These are phyloP conservation scores for Hystrix brachyura DNA, from an alignment of 2,113 vertebrate genomes.

Conservation along the genomic window DNA sequence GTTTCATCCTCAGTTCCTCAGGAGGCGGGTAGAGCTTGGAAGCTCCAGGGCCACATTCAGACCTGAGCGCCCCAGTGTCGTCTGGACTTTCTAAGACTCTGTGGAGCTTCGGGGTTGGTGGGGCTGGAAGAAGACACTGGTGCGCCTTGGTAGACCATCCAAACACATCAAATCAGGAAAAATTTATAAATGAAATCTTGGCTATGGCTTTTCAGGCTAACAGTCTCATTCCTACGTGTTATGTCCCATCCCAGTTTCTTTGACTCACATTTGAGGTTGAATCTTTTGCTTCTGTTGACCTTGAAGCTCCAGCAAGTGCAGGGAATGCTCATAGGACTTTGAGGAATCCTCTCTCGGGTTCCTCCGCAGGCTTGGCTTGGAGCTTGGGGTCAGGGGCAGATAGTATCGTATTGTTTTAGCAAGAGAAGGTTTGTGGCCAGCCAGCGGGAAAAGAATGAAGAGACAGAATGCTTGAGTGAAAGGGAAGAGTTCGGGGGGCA, in stretches of 20 bases:
- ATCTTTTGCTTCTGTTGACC: not conserved
- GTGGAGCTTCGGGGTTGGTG: not conserved
- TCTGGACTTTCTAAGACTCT: not conserved
- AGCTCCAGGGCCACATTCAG: not conserved
- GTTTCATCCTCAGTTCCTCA: not conserved
- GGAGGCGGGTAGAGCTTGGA: not conserved
- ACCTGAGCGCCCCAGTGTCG: not conserved
- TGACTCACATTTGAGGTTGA: not conserved
- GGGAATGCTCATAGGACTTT: not conserved
- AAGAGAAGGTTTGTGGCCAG: not conserved
- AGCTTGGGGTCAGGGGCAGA: not conserved
- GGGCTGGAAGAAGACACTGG: not conserved
- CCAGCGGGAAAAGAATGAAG: not conserved
- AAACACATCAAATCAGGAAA: not conserved
- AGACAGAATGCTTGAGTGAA: not conserved
- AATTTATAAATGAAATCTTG: not conserved
- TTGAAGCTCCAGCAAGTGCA: not conserved
- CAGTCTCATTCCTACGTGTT: not conserved
- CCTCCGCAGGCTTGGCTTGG: not conserved
- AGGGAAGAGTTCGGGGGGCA: not conserved
- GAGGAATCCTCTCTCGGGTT: constrained; percentile 9
- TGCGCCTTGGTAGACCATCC: not conserved
- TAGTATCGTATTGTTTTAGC: not conserved
- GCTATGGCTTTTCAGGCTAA: not conserved
- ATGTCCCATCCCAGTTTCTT: not conserved